phyloP scores from a whole-genome alignment of 2,113 vertebrate genomes.

The Serinus canaria region DNA sequence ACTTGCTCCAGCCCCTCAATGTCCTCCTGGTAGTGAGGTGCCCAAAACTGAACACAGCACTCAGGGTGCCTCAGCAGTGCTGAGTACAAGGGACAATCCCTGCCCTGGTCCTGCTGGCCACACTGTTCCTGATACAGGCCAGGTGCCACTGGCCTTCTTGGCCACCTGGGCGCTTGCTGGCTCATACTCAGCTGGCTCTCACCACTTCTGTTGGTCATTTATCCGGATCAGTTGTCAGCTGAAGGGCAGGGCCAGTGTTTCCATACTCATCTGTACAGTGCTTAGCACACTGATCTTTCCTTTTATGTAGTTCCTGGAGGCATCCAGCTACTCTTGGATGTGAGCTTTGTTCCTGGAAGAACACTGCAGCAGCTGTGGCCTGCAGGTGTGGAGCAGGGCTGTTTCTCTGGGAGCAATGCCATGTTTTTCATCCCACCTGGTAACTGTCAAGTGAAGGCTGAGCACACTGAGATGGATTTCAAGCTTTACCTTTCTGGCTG shows the following conservation, averaged over 20 bases:
- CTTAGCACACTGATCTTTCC: neutral
- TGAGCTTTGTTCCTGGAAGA: neutral
- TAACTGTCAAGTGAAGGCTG: neutral
- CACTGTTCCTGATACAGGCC: neutral
- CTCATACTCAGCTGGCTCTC: neutral
- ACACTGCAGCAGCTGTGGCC: neutral
- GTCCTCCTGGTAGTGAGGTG: neutral
- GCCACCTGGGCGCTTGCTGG: neutral
- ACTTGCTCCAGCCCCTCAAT: neutral
- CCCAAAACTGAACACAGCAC: neutral
- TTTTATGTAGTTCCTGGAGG: neutral
- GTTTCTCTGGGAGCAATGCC: neutral
- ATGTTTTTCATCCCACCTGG: neutral
- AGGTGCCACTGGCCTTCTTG: neutral
- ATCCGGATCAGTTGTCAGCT: neutral
- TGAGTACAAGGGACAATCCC: neutral
- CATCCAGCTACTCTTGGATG: neutral
- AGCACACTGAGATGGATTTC: neutral
- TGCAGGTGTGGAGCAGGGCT: neutral
- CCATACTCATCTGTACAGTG: neutral
- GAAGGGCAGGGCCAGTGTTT: neutral
- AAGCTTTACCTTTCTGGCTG: neutral
- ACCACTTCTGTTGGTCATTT: neutral
- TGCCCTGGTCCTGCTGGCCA: neutral
- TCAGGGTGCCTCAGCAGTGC: neutral